Evolutionary conservation across 2,113 vertebrate species (phyloP).

Genomic region (Chaetodon auriga): DNA sequence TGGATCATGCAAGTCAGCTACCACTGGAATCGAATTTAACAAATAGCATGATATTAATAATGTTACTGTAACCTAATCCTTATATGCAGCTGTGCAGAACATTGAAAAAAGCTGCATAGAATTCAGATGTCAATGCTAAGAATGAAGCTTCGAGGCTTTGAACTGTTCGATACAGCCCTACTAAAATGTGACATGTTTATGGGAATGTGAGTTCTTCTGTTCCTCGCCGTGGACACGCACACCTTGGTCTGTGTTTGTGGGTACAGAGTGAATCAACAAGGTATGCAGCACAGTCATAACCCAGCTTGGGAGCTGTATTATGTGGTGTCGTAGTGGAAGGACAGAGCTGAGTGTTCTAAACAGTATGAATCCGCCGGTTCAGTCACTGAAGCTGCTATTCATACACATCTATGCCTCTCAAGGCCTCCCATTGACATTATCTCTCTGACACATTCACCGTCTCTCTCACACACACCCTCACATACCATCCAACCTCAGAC

Average conservation of each 20-base stretch:
- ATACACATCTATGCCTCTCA: slow-evolving; percentile 26
- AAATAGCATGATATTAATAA: too few species aligned
- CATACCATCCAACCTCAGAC: slow-evolving; percentile 1
- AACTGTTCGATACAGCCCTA: too few species aligned
- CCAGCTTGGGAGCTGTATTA: not conserved
- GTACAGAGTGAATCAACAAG: not conserved
- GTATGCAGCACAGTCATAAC: not conserved
- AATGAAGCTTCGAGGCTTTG: too few species aligned
- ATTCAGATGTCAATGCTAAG: too few species aligned
- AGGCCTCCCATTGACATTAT: slow-evolving; percentile 37
- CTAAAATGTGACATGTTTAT: too few species aligned
- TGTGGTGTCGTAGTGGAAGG: not conserved
- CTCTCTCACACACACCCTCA: not conserved
- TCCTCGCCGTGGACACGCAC: not conserved
- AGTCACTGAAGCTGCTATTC: slow-evolving; percentile 35
- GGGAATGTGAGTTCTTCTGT: not conserved
- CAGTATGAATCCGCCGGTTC: slow-evolving; percentile 11
- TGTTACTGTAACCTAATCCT: too few species aligned
- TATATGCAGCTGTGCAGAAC: too few species aligned
- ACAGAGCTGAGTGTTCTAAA: slow-evolving; percentile 7
- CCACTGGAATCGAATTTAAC: too few species aligned
- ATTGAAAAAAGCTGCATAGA: too few species aligned
- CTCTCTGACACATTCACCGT: slow-evolving; percentile 13
- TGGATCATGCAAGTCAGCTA: too few species aligned
- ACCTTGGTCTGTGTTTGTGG: not conserved